These are phyloP conservation scores for Micropoecilia bifurca DNA, from an alignment of 2,797 vertebrate species.

Conservation along the genomic window DNA sequence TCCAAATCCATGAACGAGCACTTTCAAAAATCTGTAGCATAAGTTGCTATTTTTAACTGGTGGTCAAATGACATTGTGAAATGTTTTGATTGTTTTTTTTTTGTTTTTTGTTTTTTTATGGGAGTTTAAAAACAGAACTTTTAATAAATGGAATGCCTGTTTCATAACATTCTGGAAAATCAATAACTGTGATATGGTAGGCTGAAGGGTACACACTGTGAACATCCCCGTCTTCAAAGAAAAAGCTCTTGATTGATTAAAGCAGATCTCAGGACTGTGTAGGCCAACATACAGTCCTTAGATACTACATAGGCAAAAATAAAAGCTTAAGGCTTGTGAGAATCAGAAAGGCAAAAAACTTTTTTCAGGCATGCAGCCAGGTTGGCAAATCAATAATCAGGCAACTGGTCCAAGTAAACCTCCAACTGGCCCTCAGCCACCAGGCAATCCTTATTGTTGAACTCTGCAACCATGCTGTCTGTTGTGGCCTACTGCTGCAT, in stretches of 20 bases:
- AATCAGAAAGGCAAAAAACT: slow-evolving; percentile 26
- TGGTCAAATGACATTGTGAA: neutral
- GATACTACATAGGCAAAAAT: slow-evolving; percentile 12
- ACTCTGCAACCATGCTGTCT: slow-evolving; percentile 56
- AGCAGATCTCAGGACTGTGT: slow-evolving; percentile 5
- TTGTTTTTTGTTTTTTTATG: neutral
- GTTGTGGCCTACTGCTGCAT: slow-evolving; percentile 72
- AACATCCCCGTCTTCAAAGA: neutral
- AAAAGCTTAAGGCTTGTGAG: slow-evolving; percentile 23
- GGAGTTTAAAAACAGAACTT: neutral
- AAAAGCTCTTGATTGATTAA: slow-evolving; percentile 9
- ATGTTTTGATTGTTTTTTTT: neutral
- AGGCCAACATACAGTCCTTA: neutral
- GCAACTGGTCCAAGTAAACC: slow-evolving; percentile 46
- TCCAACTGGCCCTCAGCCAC: slow-evolving; percentile 59
- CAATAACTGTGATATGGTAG: neutral
- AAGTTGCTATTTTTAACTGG: neutral
- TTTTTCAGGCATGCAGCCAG: slow-evolving; percentile 38
- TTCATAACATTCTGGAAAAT: slow-evolving; percentile 4
- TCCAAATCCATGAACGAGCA: neutral
- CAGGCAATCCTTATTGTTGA: slow-evolving; percentile 60
- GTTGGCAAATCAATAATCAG: slow-evolving; percentile 49
- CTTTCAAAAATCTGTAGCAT: neutral
- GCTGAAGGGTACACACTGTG: neutral
- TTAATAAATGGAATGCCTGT: neutral